Evolutionary conservation across 2,888 invertebrate species (phyloP).

Genomic region (Agriopis aurantiaria): DNA sequence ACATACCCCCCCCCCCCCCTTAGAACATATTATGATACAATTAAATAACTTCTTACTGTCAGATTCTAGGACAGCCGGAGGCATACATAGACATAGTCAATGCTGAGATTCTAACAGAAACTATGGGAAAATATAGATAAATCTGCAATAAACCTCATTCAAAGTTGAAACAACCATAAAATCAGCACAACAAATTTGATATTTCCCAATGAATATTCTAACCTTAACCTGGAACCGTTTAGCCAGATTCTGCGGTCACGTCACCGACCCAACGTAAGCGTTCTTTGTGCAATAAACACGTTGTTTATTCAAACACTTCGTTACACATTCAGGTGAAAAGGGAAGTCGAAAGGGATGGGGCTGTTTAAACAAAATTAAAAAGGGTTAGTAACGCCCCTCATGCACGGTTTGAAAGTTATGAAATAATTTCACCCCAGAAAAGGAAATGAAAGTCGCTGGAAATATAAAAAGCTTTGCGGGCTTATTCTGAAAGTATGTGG

Average conservation of each 20-base stretch:
- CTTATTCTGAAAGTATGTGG: conserved; percentile 12
- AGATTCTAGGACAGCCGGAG: too few species aligned
- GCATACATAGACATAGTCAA: too few species aligned
- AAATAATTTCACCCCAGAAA: conserved; percentile 37
- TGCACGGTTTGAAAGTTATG: conserved; percentile 32
- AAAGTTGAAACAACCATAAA: too few species aligned
- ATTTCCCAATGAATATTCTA: conserved; percentile 11
- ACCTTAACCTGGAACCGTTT: conserved; percentile 2
- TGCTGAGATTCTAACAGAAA: too few species aligned
- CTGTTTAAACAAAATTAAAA: conserved; percentile 52
- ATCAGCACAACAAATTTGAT: background rate
- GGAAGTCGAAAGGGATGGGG: conserved; percentile 43
- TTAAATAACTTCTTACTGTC: too few species aligned
- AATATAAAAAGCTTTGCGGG: conserved; percentile 25
- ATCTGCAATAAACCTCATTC: too few species aligned
- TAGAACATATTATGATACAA: too few species aligned
- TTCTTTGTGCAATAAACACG: conserved; percentile 53
- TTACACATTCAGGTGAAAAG: conserved; percentile 54
- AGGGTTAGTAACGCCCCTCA: conserved; percentile 34
- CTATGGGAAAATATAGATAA: too few species aligned
- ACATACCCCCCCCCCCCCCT: too few species aligned
- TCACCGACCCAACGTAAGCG: conserved; percentile 50
- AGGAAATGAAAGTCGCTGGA: conserved; percentile 21
- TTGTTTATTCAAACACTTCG: conserved; percentile 54
- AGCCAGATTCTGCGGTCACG: conserved; percentile 36